Evolutionary conservation across 2,113 vertebrate genomes (phyloP), one percentile per base, ranked within the genome.

Genomic region (Toxotes chatareus): DNA sequence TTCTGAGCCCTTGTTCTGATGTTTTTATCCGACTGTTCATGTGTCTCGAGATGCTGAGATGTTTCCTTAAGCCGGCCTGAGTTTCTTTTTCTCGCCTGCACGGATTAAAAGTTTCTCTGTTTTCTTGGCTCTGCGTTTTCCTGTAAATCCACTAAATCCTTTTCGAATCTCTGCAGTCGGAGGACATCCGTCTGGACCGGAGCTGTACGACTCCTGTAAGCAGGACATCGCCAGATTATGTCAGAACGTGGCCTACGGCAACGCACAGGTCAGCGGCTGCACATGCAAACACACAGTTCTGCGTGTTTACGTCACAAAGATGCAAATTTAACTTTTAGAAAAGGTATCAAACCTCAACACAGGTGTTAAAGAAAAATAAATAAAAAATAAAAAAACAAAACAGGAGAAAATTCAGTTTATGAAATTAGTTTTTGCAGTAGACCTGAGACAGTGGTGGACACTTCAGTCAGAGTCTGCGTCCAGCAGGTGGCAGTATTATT

Each of bases 131-230:
- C 17, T 34, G 10, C 70, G 27, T 42, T 59, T 34, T 46, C 2
- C 2, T 67, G 6, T 79, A 27, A 68, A 63, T 78, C 40, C 16
- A 42, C 0, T 65, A 23, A 82, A 82, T 76, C n/a, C 44, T 6
- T 4, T 21, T 13, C 62, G 53, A 36, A 66, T 23, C 1, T 83
- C 7, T 59, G 51, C 90, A 99, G 98, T 97, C 97, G 0, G 98
- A 99, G 82, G 98, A 99, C 89, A 98, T 99, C 84, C 97, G 98
- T 0, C 94, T 99, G 76, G 98, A 99, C 74, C 98, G 21, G 98
- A 99, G 32, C 93, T 99, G 8, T 97, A 96, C 5, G 97, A 98
- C 80, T 96, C 96, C 68, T 99, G 98, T 80, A 97, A 96, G 92
- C 95, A 92, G 75, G 98, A 99, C 92, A 98, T 99, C 90, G 95